phyloP scores from a whole-genome alignment of 2,888 invertebrate genomes.

The Perizoma flavofasciatum region DNA sequence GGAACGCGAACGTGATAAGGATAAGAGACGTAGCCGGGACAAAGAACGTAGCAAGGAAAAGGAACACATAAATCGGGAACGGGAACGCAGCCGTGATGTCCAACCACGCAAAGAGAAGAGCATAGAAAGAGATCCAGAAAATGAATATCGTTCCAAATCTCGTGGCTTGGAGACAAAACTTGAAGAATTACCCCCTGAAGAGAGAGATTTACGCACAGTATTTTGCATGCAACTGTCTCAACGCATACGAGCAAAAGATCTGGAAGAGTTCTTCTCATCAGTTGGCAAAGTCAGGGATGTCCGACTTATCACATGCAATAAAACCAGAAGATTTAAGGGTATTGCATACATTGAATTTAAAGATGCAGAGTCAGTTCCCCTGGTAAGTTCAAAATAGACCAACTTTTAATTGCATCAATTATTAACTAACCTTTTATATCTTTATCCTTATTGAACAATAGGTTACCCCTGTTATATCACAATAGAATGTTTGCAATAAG shows the following conservation, averaged over 20 bases:
- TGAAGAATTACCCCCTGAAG: slow-evolving; percentile 96
- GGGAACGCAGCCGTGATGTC: slow-evolving; percentile 51
- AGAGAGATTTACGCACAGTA: slow-evolving; percentile 98
- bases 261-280: slow-evolving; percentile 99
- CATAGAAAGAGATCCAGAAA: slow-evolving; percentile 59
- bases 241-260: slow-evolving; percentile 95
- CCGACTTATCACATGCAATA: slow-evolving; percentile 98
- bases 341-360: slow-evolving; percentile 99
- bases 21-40: slow-evolving; percentile 64
- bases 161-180: slow-evolving; percentile 84
- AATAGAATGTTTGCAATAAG: no score
- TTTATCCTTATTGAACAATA: no score
- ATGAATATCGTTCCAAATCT: slow-evolving; percentile 72
- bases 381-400: no score
- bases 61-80: slow-evolving; percentile 49
- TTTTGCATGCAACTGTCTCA: slow-evolving; percentile 99
- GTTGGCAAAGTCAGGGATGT: slow-evolving; percentile 99
- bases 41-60: slow-evolving; percentile 59
- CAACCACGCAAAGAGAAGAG: slow-evolving; percentile 64
- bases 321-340: slow-evolving; percentile 99
- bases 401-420: no score
- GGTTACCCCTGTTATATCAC: no score
- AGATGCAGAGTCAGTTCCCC: slow-evolving; percentile 98
- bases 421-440: no score
- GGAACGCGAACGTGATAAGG: slow-evolving; percentile 70